phyloP scores from a whole-genome alignment of 2,113 vertebrate species.

The Actenoides lindsayi region DNA sequence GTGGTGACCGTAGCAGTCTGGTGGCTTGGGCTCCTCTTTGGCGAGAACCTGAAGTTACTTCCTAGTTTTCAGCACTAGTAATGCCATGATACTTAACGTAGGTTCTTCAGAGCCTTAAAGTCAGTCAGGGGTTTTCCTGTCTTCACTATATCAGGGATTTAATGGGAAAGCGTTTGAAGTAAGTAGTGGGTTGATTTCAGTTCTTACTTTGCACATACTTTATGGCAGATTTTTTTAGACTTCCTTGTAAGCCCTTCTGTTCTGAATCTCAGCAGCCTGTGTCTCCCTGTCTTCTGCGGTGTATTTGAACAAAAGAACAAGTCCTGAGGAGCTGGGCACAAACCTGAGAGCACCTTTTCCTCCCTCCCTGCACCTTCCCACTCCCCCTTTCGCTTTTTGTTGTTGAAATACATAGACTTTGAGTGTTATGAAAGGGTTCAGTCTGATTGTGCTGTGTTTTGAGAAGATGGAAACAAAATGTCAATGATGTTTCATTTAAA shows the following conservation, averaged over 20 bases:
- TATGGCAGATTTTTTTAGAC: neutral
- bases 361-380: neutral
- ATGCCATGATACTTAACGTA: neutral
- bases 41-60: neutral
- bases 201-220: neutral
- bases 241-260: neutral
- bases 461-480: neutral
- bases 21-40: neutral
- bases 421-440: neutral
- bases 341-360: neutral
- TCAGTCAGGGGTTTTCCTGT: neutral
- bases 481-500: neutral
- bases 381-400: too few relatives aligned
- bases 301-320: neutral
- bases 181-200: neutral
- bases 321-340: neutral
- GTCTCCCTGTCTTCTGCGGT: neutral
- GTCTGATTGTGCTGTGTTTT: neutral
- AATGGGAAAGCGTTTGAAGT: neutral
- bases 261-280: neutral
- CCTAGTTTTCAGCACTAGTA: neutral
- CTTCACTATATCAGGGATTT: neutral
- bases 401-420: neutral
- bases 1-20: neutral
- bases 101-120: neutral